Base-by-base conservation (phyloP, 2,797 vertebrate species). In the Ambastaia sidthimunki region DNA sequence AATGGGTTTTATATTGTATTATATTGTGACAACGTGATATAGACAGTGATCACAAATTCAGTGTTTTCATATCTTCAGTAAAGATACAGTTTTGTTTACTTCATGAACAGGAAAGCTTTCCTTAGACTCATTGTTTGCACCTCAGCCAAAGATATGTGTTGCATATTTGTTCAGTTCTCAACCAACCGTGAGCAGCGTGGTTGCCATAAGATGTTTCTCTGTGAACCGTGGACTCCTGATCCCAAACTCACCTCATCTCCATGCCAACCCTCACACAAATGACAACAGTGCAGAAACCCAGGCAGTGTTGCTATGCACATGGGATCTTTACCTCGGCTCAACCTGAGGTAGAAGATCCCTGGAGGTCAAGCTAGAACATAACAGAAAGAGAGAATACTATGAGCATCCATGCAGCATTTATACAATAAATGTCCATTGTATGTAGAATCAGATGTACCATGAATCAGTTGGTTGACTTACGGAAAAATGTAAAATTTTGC, bases 201-300 rank as follows among this genome's bases (percentile, higher is more conserved):
- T 90, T 90, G 88, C 85, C 87, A 85, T 88, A 82, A 85, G 82
- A 85, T 65, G 72, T 85, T 74, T 77, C 88, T 90, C 72, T 84
- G 57, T 62, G 25, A 67, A 77, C 74, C n/a, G 65, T 86, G 85
- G 81, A 89, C 89, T 88, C 82, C 84, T 84, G 88, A 90, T 92
- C 91, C 89, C 91, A 31, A 55, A 78, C 86, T 89, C 86, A 71
- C 80, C 0, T 57, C 47, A 80, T 93, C 87, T 10, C 92, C 90
- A 92, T 90, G 91, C 80, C 88, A 88, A 91, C 89, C 68, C 83
- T 67, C 52, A 54, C 54, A 41, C 79, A 83, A 85, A 82, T 86
- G 90, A 85, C 88, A 76, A 88, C 91, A 92, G 92, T 88, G 82
- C 16, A 63, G 84, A 86, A 84, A 88, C 89, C 86, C 84, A 72